phyloP scores from a whole-genome alignment of 1,140 invertebrate genomes.

The Ceratina australensis region DNA sequence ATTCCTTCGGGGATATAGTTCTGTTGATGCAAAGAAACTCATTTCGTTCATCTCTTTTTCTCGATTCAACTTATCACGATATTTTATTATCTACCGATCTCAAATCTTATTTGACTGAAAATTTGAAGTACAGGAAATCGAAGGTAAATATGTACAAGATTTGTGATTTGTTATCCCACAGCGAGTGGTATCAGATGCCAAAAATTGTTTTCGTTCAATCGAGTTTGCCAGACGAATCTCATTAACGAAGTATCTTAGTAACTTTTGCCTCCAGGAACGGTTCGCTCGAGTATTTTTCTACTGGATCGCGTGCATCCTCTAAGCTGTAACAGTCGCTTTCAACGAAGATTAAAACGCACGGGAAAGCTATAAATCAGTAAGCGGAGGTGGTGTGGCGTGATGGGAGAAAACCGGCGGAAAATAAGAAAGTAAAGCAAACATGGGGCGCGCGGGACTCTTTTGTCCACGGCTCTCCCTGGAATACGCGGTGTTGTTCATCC shows the following conservation, averaged over 20 bases:
- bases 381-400: too few relatives aligned
- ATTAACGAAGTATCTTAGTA: too few relatives aligned
- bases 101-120: neutral
- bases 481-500: conserved; percentile 20
- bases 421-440: neutral
- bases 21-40: conserved; percentile 29
- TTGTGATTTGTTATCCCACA: too few relatives aligned
- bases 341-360: neutral
- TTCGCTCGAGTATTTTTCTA: too few relatives aligned
- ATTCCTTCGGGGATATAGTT: conserved; percentile 37
- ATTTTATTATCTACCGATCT: neutral
- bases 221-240: too few relatives aligned
- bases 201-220: too few relatives aligned
- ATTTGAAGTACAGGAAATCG: neutral
- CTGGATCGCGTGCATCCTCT: neutral
- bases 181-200: neutral
- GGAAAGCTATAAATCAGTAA: neutral
- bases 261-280: too few relatives aligned
- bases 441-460: neutral
- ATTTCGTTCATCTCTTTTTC: conserved; percentile 8
- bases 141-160: too few relatives aligned
- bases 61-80: neutral
- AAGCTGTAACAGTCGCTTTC: neutral
- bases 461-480: too few relatives aligned
- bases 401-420: neutral